Evolutionary conservation across 2,888 invertebrate genomes (phyloP), one percentile per base, ranked within the genome.

Genomic region (Chrysopilus asiliformis): DNA sequence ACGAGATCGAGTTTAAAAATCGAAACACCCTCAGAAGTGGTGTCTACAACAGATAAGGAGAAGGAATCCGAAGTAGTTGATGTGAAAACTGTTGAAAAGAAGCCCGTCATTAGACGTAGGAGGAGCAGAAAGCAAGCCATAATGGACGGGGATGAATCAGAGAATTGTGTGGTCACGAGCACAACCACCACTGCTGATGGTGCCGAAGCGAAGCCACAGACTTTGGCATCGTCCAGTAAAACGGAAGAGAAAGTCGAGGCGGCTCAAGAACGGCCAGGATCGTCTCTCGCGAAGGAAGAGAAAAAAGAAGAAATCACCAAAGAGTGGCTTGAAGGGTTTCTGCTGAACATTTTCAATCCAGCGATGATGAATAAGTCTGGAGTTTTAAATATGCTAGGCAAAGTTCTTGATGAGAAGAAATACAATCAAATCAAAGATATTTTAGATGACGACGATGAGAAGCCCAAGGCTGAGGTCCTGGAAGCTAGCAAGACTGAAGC

Each of bases 311-410:
- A 44, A 40, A 39, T 38, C 3, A 36, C 35, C 8, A 44, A 49
- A 5, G 49, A 51, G 12, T 46, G 44, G 32, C 29, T 53, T 10
- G 50, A 53, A 34, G 48, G 45, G 18, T 49, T 52, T 28, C 42
- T 55, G 4, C 43, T 49, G 33, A 51, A 52, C 40, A 48, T 54
- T 15, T 42, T 48, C 1, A 51, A 51, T 32, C 51, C 54, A 2
- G 40, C 49, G 3, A 39, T 24, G 7, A 28, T 48, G 14, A 49
- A 51, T 33, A 49, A 46, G 9, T 43, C 45, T 12, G 42, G 45
- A 14, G 48, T 53, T 10, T 40, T 55, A 25, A 44, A 43, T 6
- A 45, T 53, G 34, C 31, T 55, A n/a, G 43, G 47, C 12, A 49
- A 51, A 38, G 50, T 55, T 14, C 34, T 54, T 3, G 52, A 51